Evolutionary conservation across 2,888 invertebrate genomes (phyloP).

Genomic region (Stegana nigrithorax): DNA sequence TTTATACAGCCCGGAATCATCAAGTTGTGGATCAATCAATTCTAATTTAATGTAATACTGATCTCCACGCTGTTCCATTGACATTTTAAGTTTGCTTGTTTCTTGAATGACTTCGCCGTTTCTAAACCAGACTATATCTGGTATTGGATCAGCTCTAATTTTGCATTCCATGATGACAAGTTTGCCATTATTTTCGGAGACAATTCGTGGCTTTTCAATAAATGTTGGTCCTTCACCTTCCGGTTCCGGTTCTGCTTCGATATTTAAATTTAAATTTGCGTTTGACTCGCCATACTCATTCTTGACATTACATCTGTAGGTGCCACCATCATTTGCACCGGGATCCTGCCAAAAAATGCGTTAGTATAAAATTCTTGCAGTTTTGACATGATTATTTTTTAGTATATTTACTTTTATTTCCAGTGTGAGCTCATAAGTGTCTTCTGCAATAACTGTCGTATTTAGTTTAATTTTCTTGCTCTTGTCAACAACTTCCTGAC

Average conservation of each 20-base stretch:
- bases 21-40: slow-evolving; percentile 89
- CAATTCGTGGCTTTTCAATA: slow-evolving; percentile 88
- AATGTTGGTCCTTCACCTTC: slow-evolving; percentile 96
- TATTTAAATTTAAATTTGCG: slow-evolving; percentile 95
- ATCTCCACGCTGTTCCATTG: slow-evolving; percentile 81
- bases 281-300: slow-evolving; percentile 97
- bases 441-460: slow-evolving; percentile 81
- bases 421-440: slow-evolving; percentile 85
- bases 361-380: too few relatives aligned
- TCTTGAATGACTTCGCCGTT: slow-evolving; percentile 84
- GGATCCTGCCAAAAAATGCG: slow-evolving; percentile 85
- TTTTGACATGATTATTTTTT: not conserved
- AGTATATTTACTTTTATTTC: slow-evolving; percentile 76
- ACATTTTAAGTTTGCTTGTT: slow-evolving; percentile 83
- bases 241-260: slow-evolving; percentile 95
- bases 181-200: slow-evolving; percentile 85
- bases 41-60: slow-evolving; percentile 89
- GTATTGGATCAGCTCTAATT: slow-evolving; percentile 85
- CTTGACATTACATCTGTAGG: slow-evolving; percentile 93
- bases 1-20: slow-evolving; percentile 97
- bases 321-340: slow-evolving; percentile 83
- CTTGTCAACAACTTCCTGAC: slow-evolving; percentile 85
- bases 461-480: slow-evolving; percentile 86
- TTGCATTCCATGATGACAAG: slow-evolving; percentile 89
- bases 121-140: slow-evolving; percentile 85